Conservation (phyloP, 2,888 invertebrate genomes). For the Pristionchus entomophagus region DNA sequence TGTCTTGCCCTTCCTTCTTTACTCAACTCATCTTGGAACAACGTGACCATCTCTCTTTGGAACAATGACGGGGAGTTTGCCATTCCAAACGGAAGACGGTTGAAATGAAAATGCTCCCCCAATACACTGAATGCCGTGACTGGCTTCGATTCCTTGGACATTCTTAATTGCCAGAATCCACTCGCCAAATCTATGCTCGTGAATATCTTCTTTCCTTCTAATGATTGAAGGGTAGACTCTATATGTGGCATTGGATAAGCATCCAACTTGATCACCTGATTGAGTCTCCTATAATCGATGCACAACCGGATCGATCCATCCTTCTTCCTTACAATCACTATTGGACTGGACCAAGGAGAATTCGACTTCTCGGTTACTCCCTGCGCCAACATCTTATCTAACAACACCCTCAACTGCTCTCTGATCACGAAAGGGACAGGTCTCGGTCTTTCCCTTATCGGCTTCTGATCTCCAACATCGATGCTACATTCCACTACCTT, state of each 20-base stretch:
- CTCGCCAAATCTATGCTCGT: slow-evolving; percentile 52
- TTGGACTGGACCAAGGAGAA: slow-evolving; percentile 75
- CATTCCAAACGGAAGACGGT: slow-evolving; percentile 67
- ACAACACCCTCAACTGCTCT: slow-evolving; percentile 45
- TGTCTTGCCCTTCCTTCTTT: neutral
- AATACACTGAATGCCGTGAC: slow-evolving; percentile 64
- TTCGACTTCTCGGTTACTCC: slow-evolving; percentile 61
- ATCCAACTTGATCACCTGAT: slow-evolving; percentile 58
- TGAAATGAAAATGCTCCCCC: slow-evolving; percentile 63
- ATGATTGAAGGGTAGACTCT: slow-evolving; percentile 47
- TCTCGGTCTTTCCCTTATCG: slow-evolving; percentile 45
- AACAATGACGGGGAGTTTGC: slow-evolving; percentile 65
- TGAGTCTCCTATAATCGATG: slow-evolving; percentile 67
- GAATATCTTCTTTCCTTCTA: slow-evolving; percentile 49
- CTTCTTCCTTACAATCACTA: slow-evolving; percentile 76
- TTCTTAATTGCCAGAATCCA: slow-evolving; percentile 60
- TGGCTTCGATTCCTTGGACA: slow-evolving; percentile 52
- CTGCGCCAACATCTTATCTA: slow-evolving; percentile 46
- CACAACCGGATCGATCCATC: slow-evolving; percentile 66
- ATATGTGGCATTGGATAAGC: slow-evolving; percentile 57
- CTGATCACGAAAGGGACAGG: slow-evolving; percentile 49
- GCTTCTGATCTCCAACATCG: slow-evolving; percentile 26
- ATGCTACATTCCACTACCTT: slow-evolving; percentile 47
- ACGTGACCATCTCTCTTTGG: slow-evolving; percentile 60
- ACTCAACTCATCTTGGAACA: slow-evolving; percentile 52